Base-by-base conservation (phyloP, 2,797 vertebrate genomes). In the Eupleurogrammus muticus region DNA sequence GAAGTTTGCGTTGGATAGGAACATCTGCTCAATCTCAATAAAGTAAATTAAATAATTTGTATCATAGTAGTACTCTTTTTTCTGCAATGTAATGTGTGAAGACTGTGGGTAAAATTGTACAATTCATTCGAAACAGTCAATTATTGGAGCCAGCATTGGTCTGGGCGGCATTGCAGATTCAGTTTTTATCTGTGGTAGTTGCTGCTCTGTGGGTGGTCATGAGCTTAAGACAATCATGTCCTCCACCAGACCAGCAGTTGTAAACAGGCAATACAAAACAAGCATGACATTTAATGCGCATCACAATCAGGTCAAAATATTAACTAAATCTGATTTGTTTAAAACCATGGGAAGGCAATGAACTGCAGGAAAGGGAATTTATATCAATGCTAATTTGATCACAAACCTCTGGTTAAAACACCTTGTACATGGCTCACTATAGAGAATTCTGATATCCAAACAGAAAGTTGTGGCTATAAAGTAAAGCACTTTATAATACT, bases 261-360 rank as follows among this genome's bases (percentile, higher is more conserved):
- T 9, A 20, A 21, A 58, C 6, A 59, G 20, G 11, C 35, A 36
- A 38, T 12, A 23, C n/a, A 20, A 5, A 28, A 58, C 23, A 9
- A 42, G n/a, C 24, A 44, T 58, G 9, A 8, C 8, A 34, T 24
- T 14, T 6, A 46, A 44, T 59, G 9, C 44, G 17, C 23, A 19
- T 5, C 28, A 19, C 19, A 11, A 21, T 21, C 38, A 40, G 0
- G 5, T 36, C 16, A 32, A n/a, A 28, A 44, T 44, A 44, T 44
- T 19, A 56, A 56, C 32, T 21, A n/a, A n/a, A n/a, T n/a, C 19
- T 55, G 5, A 65, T 67, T 51, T 59, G 32, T 65, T 8, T 70
- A 70, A 67, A 19, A 19, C 54, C 20, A 42, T 10, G 2, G 23
- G 21, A 46, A 28, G 21, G 54, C 12, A 55, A 23, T 66, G 9